phyloP scores from a whole-genome alignment of 1,140 invertebrate species.

The Euura saliciscinereae region DNA sequence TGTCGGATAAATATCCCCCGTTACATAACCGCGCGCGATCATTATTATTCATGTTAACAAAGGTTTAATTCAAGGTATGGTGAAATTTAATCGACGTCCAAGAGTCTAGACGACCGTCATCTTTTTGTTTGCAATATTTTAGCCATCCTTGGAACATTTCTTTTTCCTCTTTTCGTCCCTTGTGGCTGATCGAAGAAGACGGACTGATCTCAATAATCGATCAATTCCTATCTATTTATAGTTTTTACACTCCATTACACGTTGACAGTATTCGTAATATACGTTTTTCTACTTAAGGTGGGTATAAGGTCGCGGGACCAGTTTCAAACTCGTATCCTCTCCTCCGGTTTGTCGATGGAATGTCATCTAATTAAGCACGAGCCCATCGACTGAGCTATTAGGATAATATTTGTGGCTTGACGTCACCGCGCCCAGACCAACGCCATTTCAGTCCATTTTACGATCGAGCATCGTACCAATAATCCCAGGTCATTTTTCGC shows the following conservation, averaged over 20 bases:
- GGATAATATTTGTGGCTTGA: not conserved
- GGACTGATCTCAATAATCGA: not conserved
- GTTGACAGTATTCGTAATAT: not conserved
- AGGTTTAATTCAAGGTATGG: no score
- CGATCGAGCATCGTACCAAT: no score
- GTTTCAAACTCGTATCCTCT: not conserved
- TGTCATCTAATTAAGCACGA: conserved; percentile 5
- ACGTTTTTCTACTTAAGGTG: not conserved
- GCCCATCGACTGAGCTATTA: not conserved
- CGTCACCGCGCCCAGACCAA: not conserved
- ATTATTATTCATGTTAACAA: no score
- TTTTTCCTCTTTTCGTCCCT: no score
- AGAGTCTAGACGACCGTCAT: no score
- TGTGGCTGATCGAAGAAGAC: no score
- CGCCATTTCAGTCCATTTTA: not conserved
- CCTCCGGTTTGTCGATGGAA: not conserved
- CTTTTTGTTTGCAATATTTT: no score
- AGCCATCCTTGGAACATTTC: no score
- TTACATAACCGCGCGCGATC: no score
- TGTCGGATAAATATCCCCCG: no score
- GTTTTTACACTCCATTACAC: conserved; percentile 4
- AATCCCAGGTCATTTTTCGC: no score
- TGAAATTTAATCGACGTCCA: no score
- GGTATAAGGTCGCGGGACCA: not conserved
- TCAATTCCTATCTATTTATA: not conserved